phyloP scores from a whole-genome alignment of 2,113 vertebrate species.

The Paracanthobrama guichenoti region DNA sequence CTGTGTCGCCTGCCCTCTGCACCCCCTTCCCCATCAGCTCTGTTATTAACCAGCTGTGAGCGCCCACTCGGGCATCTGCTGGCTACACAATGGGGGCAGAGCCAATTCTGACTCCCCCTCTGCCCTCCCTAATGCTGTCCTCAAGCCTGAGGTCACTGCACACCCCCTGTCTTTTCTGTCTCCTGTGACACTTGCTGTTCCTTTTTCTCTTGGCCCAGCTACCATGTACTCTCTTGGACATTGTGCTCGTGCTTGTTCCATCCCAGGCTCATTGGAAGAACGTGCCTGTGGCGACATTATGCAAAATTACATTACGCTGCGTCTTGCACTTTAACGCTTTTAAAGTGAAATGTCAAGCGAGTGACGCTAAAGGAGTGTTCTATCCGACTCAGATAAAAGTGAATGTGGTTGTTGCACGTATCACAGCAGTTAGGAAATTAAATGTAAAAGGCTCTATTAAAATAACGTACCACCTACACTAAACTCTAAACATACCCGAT shows the following conservation, averaged over 20 bases:
- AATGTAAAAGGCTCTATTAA: too few species aligned
- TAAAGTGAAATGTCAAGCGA: too few species aligned
- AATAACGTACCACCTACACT: too few species aligned
- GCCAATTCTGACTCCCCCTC: conserved; percentile 60
- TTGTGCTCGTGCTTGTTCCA: conserved; percentile 40
- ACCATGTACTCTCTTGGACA: conserved; percentile 30
- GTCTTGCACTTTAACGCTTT: too few species aligned
- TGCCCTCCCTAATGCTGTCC: conserved; percentile 59
- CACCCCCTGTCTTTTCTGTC: conserved; percentile 58
- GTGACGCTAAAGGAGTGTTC: too few species aligned
- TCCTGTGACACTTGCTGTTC: conserved; percentile 48
- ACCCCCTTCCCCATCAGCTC: conserved; percentile 78
- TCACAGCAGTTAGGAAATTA: too few species aligned
- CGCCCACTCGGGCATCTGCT: conserved; percentile 82
- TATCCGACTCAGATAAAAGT: too few species aligned
- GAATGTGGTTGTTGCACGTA: too few species aligned
- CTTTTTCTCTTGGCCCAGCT: conserved; percentile 39
- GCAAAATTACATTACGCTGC: too few species aligned
- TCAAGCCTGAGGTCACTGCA: conserved; percentile 66
- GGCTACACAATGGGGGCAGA: conserved; percentile 76
- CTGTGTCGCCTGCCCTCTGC: conserved; percentile 89
- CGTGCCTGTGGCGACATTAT: too few species aligned
- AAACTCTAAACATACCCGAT: too few species aligned
- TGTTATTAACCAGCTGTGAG: conserved; percentile 99
- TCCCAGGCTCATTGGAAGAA: too few species aligned